phyloP scores from a whole-genome alignment of 2,113 vertebrate genomes.

The Fregata magnificens region DNA sequence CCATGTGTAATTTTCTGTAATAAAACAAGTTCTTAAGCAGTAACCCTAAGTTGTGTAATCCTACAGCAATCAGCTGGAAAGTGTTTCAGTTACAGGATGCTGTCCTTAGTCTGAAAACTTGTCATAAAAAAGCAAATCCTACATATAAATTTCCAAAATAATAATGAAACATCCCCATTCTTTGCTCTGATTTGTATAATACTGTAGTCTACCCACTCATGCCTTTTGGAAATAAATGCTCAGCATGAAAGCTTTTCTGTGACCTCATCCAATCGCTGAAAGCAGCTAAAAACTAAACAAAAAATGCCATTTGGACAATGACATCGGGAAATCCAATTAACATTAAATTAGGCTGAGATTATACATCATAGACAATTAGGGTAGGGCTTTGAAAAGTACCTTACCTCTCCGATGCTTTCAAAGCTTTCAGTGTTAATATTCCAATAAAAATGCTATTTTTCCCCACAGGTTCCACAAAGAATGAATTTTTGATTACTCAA shows the following conservation, averaged over 20 bases:
- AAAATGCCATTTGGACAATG: neutral
- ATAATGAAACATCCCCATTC: neutral
- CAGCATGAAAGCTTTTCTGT: neutral
- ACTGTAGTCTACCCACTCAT: neutral
- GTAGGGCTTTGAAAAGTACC: neutral
- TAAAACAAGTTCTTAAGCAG: too few relatives aligned
- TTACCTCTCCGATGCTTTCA: neutral
- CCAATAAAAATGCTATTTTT: neutral
- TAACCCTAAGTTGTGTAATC: too few relatives aligned
- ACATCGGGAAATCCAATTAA: neutral
- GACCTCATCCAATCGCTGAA: neutral
- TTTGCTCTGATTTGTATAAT: neutral
- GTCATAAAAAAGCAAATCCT: neutral
- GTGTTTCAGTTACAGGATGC: rapidly evolving
- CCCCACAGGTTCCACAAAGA: neutral
- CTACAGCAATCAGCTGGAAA: neutral
- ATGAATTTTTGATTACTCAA: conserved; percentile 5
- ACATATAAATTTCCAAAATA: neutral
- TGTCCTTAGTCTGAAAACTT: neutral
- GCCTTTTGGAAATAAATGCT: neutral
- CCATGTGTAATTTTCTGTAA: neutral
- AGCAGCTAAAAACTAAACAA: neutral
- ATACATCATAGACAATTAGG: neutral
- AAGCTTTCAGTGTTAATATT: neutral
- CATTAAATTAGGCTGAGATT: neutral